Conservation (phyloP, 2,113 vertebrate genomes). For the Mus pahari region DNA sequence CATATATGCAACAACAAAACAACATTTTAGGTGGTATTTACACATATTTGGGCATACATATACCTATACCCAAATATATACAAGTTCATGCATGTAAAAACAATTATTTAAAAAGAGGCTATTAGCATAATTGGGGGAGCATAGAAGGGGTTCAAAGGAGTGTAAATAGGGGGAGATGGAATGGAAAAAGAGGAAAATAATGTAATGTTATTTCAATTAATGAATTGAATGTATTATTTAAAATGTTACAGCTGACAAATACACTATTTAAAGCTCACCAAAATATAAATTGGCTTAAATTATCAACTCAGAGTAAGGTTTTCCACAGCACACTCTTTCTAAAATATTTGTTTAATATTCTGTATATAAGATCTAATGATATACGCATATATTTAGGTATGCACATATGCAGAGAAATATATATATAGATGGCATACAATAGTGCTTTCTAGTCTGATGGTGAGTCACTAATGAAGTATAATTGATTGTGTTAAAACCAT, state of each 20-base stretch:
- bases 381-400: not conserved
- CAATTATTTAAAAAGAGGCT: not conserved
- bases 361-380: not conserved
- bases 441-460: not conserved
- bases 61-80: not conserved
- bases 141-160: not conserved
- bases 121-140: not conserved
- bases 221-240: not conserved
- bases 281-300: not conserved
- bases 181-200: rapidly evolving
- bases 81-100: not conserved
- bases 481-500: not conserved
- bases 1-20: not conserved
- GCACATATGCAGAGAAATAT: not conserved
- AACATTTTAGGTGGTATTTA: not conserved
- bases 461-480: not conserved
- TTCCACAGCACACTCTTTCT: not conserved
- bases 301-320: not conserved
- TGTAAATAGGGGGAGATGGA: too few species aligned
- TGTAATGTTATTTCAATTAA: not conserved
- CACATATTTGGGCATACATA: not conserved
- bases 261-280: not conserved
- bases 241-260: not conserved
- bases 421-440: not conserved
- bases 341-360: not conserved